A percentile compares a stretch with the other conserved stretches of the same genome.
Evolutionary conservation across 2,888 invertebrate genomes (phyloP).

Genomic region (Rhabditoides inermis): DNA sequence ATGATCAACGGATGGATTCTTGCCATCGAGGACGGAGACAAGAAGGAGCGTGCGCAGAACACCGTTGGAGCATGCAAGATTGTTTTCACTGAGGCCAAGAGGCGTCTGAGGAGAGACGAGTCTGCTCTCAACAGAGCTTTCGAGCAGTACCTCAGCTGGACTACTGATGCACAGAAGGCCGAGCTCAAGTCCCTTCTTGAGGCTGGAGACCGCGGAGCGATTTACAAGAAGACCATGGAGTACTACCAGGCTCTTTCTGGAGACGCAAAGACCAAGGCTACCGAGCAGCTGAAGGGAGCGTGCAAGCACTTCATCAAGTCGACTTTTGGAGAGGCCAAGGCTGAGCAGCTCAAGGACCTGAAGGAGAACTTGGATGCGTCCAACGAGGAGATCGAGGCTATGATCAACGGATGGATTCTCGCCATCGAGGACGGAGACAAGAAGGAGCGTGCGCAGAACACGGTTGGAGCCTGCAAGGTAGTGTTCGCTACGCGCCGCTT

Average conservation of each 20-base stretch:
- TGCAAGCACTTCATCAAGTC: slow-evolving; percentile 23
- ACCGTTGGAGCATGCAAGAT: slow-evolving; percentile 14
- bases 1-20: slow-evolving; percentile 13
- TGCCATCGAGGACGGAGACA: slow-evolving; percentile 9
- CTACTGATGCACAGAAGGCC: slow-evolving; percentile 25
- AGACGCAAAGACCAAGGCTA: slow-evolving; percentile 28
- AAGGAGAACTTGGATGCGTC: slow-evolving; percentile 25
- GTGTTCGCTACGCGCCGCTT: no score
- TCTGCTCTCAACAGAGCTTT: slow-evolving; percentile 8
- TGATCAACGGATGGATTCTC: slow-evolving; percentile 19
- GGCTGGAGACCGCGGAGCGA: slow-evolving; percentile 21
- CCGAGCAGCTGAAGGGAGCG: slow-evolving; percentile 27
- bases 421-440: slow-evolving; percentile 26
- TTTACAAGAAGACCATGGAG: slow-evolving; percentile 17
- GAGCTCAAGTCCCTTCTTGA: slow-evolving; percentile 23
- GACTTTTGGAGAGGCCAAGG: slow-evolving; percentile 27
- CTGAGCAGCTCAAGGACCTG: slow-evolving; percentile 18
- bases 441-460: slow-evolving; percentile 21
- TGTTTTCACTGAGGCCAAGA: slow-evolving; percentile 10
- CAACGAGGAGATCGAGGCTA: slow-evolving; percentile 14
- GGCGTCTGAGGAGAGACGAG: slow-evolving; percentile 8
- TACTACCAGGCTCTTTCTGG: slow-evolving; percentile 26
- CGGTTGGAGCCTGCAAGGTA: slow-evolving; percentile 17
- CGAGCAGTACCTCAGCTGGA: slow-evolving; percentile 18
- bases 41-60: slow-evolving; percentile 9